Base-by-base conservation (phyloP, 2,113 vertebrate genomes). In the Paracyprichromis sp. region DNA sequence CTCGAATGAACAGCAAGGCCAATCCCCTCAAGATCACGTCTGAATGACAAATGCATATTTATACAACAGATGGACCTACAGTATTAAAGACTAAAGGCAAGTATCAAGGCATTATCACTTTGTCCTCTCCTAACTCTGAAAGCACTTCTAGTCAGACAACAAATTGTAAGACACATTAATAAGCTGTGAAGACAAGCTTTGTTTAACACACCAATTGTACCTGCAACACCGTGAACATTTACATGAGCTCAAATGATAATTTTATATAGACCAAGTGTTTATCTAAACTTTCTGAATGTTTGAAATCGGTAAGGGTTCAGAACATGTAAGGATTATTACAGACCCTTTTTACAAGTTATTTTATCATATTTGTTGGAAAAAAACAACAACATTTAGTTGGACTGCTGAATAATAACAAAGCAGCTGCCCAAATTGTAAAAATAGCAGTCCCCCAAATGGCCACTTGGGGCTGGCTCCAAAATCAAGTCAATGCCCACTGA, bases 161-260 rank as follows among this genome's bases (percentile, higher is more conserved):
- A 81, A 26, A 21, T 52, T 36, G 31, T 84, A 88, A 88, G 88
- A 90, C 81, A 90, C 83, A 89, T 31, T 2, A 50, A 89, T 82
- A 79, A 71, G 79, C 12, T 40, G 11, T 80, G 76, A 85, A 34
- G 4, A 29, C 21, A 57, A 40, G 43, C 53, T 29, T 73, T 73
- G 40, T 45, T 47, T 76, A 76, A 29, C 24, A 2, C 71, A 78
- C 2, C 43, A 29, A 47, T 29, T 78, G 0, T 78, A 78, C 14
- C 14, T 47, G 40, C 71, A 47, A 76, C 24, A 26, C 36, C 8
- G 63, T 69, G 36, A 61, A 61, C 38, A 61, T 82, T 57, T 82
- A 40, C 54, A 82, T 45, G 53, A 57, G 80, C 80, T 59, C 43
- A 50, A 31, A n/a, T 19, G 0, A 31, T 31, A 5, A 31, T 31